Conservation (phyloP, 1,140 invertebrate species). For the Lutraria rhynchaena region DNA sequence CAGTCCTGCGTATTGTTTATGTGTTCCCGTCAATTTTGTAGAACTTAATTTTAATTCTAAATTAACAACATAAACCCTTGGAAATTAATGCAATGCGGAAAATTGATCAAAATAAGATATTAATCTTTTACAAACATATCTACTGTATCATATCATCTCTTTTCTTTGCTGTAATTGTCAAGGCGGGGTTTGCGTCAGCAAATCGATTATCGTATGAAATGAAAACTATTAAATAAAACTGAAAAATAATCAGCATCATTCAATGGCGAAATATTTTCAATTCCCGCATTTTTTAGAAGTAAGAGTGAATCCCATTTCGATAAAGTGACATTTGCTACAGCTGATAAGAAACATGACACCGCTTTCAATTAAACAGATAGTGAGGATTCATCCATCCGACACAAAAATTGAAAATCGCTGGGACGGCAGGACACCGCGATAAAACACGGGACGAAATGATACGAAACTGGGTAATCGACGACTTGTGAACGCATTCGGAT, state of each 20-base stretch:
- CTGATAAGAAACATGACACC: constrained; percentile 52
- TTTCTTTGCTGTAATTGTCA: background rate
- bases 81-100: too few species aligned
- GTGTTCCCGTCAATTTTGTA: too few species aligned
- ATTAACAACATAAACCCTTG: too few species aligned
- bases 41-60: too few species aligned
- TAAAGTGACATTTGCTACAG: constrained; percentile 37
- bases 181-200: background rate
- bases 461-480: too few species aligned
- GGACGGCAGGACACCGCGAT: constrained; percentile 32
- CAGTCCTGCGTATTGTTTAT: too few species aligned
- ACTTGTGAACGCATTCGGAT: too few species aligned
- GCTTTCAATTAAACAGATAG: constrained; percentile 54
- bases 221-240: background rate
- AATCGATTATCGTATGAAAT: constrained; percentile 25
- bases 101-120: too few species aligned
- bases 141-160: too few species aligned
- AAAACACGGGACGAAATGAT: constrained; percentile 10
- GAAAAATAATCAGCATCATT: constrained; percentile 27
- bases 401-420: constrained; percentile 35
- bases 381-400: constrained; percentile 9
- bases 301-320: constrained; percentile 49
- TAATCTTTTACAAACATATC: too few species aligned
- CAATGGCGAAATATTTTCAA: constrained; percentile 8
- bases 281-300: constrained; percentile 12